Conservation (phyloP, 2,797 vertebrate genomes). For the Todus mexicanus region DNA sequence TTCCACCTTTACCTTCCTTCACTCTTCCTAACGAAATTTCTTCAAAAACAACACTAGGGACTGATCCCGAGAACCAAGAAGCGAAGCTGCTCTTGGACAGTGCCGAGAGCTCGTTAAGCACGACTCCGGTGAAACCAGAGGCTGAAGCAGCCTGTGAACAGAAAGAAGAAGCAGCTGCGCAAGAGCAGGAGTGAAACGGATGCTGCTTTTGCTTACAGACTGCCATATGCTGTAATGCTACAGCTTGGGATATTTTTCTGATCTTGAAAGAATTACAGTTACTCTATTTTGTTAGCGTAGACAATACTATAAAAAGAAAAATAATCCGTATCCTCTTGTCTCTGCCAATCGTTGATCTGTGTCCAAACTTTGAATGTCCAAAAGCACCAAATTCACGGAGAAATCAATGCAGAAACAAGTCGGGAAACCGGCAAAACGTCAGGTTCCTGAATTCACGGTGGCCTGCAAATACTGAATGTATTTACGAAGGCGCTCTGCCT, state of each 20-base stretch:
- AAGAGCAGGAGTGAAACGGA: neutral
- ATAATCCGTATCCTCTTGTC: neutral
- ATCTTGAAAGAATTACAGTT: neutral
- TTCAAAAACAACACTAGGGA: neutral
- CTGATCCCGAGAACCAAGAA: neutral
- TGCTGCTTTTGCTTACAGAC: neutral
- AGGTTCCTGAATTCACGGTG: neutral
- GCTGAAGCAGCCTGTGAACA: neutral
- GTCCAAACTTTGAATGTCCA: neutral
- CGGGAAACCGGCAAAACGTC: neutral
- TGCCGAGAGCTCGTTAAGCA: neutral
- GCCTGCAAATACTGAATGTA: neutral
- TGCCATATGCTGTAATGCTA: neutral
- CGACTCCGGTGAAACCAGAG: neutral
- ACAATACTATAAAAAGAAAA: neutral
- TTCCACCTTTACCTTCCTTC: conserved; percentile 27
- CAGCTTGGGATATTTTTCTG: conserved; percentile 24
- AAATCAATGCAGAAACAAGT: neutral
- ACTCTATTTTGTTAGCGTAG: conserved; percentile 51
- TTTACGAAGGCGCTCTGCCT: neutral
- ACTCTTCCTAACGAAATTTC: conserved; percentile 35
- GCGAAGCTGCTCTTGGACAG: neutral
- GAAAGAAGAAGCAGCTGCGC: neutral
- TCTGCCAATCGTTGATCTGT: neutral
- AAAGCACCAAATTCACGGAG: neutral